Evolutionary conservation across 2,888 invertebrate species (phyloP).

Genomic region (Uropetala carovei): DNA sequence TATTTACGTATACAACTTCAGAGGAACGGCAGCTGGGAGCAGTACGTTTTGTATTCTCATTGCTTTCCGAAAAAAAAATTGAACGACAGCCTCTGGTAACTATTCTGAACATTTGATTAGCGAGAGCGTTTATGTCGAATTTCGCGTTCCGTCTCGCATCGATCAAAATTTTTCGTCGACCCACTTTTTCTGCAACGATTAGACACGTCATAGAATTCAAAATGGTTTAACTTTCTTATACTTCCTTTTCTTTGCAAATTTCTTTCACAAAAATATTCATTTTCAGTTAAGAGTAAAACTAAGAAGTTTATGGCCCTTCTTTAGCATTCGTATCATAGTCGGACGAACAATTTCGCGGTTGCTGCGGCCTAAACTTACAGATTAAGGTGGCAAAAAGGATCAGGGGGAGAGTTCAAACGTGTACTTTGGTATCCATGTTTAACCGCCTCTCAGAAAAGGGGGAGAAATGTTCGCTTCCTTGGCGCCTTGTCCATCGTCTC

Average conservation of each 20-base stretch:
- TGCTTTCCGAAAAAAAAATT: conserved; percentile 9
- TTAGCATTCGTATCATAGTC: background rate
- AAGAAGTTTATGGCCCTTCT: background rate
- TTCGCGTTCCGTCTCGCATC: background rate
- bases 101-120: background rate
- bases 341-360: background rate
- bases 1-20: conserved; percentile 57
- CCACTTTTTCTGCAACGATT: conserved; percentile 6
- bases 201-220: background rate
- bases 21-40: conserved; percentile 42
- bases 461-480: conserved; percentile 48
- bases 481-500: conserved; percentile 14
- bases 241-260: background rate
- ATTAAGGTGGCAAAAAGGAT: conserved; percentile 1
- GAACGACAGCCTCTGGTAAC: conserved; percentile 42
- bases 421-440: conserved; percentile 58
- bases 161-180: background rate
- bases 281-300: background rate
- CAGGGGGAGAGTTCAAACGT: conserved; percentile 36
- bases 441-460: conserved; percentile 25
- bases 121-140: background rate
- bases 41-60: conserved; percentile 21
- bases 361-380: background rate
- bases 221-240: background rate
- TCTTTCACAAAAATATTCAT: background rate